Evolutionary conservation across 2,888 invertebrate species (phyloP), one percentile per base, ranked within the genome.

Genomic region (Kryphioiulus occultus): DNA sequence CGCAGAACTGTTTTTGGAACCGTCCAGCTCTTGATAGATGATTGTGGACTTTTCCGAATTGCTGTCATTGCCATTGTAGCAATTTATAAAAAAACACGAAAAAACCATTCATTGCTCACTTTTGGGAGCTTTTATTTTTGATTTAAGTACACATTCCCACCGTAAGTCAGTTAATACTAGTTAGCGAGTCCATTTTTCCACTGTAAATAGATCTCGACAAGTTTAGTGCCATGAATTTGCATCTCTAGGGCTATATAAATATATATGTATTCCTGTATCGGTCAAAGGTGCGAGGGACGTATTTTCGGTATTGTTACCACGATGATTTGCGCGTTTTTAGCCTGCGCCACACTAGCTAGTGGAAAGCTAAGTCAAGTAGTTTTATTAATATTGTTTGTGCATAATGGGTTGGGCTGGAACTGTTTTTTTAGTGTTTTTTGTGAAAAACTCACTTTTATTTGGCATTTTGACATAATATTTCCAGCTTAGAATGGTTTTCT

Each of bases 91-190:
- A 78, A 78, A 53, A 53, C n/a, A n/a, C n/a, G 3, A 15, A 4
- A 19, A 53, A 78, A 10, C 12, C 78, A 78, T 78, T 32, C 30
- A 78, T 78, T 78, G 78, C 78, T 78, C 78, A 78, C 30, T 78
- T 78, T 78, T 78, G 30, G 78, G 78, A 78, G 78, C 78, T 78
- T 78, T 78, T 78, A 78, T 78, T 78, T 78, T 78, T 78, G 78
- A 78, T 78, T 78, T 26, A 32, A 78, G 78, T 78, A 78, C 30
- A 68, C 59, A 30, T 78, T 78, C 30, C 78, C 78, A 78, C 78
- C 78, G 26, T 78, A 78, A 78, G 30, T 78, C 78, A 78, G 78
- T 78, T 78, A 78, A 78, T 30, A 78, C 30, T 78, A 78, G 30
- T 78, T 78, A 78, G 30, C 15, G 78, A 78, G 30, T 78, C 78